Base-by-base conservation (phyloP, 2,113 vertebrate genomes). In the Maccullochella peelii region DNA sequence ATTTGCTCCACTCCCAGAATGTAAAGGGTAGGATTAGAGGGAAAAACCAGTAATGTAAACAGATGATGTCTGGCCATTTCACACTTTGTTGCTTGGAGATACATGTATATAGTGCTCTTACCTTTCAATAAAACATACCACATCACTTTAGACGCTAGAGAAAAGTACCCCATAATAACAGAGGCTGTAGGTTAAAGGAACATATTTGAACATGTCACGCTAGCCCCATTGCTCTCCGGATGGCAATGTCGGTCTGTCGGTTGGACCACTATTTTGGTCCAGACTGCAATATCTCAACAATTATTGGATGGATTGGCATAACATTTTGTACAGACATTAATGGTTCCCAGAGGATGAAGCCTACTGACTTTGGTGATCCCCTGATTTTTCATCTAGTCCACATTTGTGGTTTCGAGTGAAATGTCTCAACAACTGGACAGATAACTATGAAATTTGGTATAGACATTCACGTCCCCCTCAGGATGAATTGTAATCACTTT, bases 11-110 rank as follows among this genome's bases (percentile, higher is more conserved):
- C 57, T 81, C 30, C 40, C n/a, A 25, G 36, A 83, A 73, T 70
- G 62, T 66, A 73, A 82, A 78, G 21, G 8, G 49, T 16, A 65
- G n/a, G 54, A 77, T 66, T 57, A 58, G 10, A 83, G 18, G 38
- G 9, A 8, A 54, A 79, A 79, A 65, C 0, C 40, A 57, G 52
- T 58, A n/a, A 79, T 62, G 79, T 11, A 82, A 65, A 73, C 30
- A 58, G 42, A 79, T 44, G 15, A 66, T 72, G 5, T 25, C 6
- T 9, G 7, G 8, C 20, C 8, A 8, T 54, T 66, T 67, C 27
- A 15, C 7, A 71, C 20, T 36, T 23, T 61, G 58, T 54, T 83
- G 36, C n/a, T 71, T 38, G 38, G 10, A 54, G 44, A 61, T 65
- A 38, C 38, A 38, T 38, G 38, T 38, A 23, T 55, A 16, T 15